These are phyloP conservation scores for Struthio camelus DNA, from an alignment of 2,113 vertebrate genomes.

Conservation along the genomic window DNA sequence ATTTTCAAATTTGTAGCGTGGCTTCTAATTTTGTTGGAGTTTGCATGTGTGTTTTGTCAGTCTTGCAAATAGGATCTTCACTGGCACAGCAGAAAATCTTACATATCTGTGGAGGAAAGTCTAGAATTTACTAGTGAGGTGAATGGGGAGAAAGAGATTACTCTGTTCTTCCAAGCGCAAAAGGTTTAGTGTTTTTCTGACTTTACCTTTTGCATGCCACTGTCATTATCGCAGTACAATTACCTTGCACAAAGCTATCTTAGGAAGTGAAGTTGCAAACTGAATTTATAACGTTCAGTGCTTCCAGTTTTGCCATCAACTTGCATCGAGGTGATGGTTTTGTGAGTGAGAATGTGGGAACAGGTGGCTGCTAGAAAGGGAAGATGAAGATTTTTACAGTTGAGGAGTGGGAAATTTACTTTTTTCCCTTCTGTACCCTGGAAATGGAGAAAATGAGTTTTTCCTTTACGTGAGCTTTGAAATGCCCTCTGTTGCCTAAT, in stretches of 20 bases:
- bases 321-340: background rate
- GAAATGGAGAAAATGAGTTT: background rate
- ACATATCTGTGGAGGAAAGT: background rate
- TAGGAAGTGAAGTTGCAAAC: background rate
- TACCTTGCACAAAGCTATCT: background rate
- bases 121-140: rapidly evolving
- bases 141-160: background rate
- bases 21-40: background rate
- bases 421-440: background rate
- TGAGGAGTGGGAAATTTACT: background rate
- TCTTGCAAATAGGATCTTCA: background rate
- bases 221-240: rapidly evolving
- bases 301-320: background rate
- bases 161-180: background rate
- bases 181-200: background rate
- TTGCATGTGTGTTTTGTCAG: background rate
- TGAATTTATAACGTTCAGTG: background rate
- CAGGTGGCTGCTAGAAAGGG: background rate
- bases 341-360: background rate
- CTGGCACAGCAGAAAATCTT: background rate
- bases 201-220: background rate
- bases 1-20: background rate
- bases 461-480: background rate
- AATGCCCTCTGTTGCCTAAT: background rate
- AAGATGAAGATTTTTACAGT: background rate